Evolutionary conservation across 2,888 invertebrate species (phyloP), one percentile per base, ranked within the genome.

Genomic region (Hecatera dysodea): DNA sequence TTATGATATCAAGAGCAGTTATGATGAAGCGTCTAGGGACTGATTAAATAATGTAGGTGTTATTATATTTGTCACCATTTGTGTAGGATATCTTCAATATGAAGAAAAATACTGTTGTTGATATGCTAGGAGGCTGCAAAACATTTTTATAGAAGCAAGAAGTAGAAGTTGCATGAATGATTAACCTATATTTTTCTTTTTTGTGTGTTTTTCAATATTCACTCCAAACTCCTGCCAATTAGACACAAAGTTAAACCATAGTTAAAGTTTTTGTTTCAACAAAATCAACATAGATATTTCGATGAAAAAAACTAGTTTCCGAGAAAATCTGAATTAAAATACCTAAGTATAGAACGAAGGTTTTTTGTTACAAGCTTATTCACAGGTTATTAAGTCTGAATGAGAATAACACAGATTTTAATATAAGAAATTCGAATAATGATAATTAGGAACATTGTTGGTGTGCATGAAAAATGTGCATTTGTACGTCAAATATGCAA

Each of bases 271-370:
- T 77, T 81, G 57, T 72, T 60, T 63, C 33, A 56, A 57, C 46
- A 62, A 65, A 73, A 72, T 59, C 55, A 55, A 65, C 53, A 64
- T 63, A 72, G 65, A 70, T 57, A 67, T 71, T 76, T 62, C 15
- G 50, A 67, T 50, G n/a, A 69, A 84, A 83, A 83, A 67, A 82
- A 55, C 24, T 39, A 66, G 70, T 72, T 75, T 67, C 72, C 67
- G 39, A 65, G 66, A 46, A 71, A 80, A 71, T 68, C 55, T 62
- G 33, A 66, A 59, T 64, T 61, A 52, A 52, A 59, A 76, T 78
- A 78, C 57, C 53, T 67, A 81, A 70, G 56, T 61, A 55, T 59
- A 52, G 39, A 67, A 62, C 48, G 50, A 50, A 27, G 11, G 61
- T 61, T 81, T 69, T 81, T 82, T 81, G 72, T 46, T 48, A 19